Percentiles rank a stretch among this genome's conserved stretches.
These are phyloP conservation scores for Neomorphus geoffroyi DNA, from an alignment of 2,797 vertebrate species.

Conservation along the genomic window DNA sequence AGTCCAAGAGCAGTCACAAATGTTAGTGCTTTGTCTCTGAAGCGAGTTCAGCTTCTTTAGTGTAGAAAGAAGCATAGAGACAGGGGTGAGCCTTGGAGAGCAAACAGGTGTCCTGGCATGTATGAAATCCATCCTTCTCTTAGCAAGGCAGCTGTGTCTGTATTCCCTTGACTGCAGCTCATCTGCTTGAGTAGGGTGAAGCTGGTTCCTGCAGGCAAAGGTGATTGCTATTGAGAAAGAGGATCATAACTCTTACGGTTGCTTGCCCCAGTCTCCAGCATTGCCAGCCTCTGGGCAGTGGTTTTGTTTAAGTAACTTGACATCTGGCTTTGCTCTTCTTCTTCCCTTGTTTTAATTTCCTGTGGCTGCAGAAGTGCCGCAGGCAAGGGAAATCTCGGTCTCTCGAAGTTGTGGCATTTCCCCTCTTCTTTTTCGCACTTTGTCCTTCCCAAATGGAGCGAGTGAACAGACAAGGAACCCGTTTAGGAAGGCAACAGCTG, in stretches of 20 bases:
- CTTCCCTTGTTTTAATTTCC: conserved; percentile 27
- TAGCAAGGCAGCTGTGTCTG: not conserved
- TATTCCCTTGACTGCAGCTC: not conserved
- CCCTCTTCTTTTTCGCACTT: not conserved
- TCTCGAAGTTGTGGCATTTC: not conserved
- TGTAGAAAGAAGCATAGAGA: not conserved
- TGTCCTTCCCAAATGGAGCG: not conserved
- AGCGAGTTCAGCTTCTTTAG: not conserved
- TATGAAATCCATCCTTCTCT: not conserved
- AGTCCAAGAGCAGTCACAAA: not conserved
- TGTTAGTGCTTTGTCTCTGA: not conserved
- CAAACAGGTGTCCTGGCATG: not conserved
- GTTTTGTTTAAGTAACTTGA: not conserved
- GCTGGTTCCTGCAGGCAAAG: not conserved
- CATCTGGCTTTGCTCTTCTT: conserved; percentile 17
- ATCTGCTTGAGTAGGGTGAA: not conserved
- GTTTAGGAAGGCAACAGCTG: not conserved
- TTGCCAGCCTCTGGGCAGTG: not conserved
- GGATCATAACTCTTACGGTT: rapidly evolving
- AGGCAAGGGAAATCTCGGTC: not conserved
- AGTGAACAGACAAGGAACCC: not conserved
- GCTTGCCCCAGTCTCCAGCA: not conserved
- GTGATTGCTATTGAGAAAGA: not conserved
- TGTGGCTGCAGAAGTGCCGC: not conserved
- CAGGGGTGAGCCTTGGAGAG: not conserved